Base-by-base conservation (phyloP, 1,140 invertebrate genomes). In the Drosophila lini region DNA sequence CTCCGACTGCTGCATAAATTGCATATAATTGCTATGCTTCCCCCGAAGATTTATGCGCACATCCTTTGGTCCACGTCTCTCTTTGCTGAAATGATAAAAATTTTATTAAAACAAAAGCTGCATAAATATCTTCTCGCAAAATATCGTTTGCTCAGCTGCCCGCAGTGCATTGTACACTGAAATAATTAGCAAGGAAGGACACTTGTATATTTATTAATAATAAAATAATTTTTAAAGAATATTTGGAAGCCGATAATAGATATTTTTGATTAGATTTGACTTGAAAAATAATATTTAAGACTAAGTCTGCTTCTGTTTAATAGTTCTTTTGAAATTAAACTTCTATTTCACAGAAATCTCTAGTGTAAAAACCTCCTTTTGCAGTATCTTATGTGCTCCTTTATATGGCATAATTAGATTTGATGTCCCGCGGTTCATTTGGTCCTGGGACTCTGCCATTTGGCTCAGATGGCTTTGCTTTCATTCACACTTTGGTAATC, bases 81-180 rank as follows among this genome's bases (percentile, higher is more conserved):
- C 47, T 60, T 22, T 74, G 62, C 71, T 64, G 83, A 85, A 88
- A 86, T 86, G 83, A 86, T 86, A 86, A 86, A 88, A 88, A 65
- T 86, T 83, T 86, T 86, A 86, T 86, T 86, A 86, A 86, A 88
- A 86, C 83, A 86, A 86, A 88, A 88, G 84, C 83, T 70, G 83
- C 83, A 86, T 83, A 83, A 83, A 86, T 86, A 88, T 67, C 63
- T 76, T 56, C 34, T 6, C 25, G 31, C 60, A 45, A 58, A 71
- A 71, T 48, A 38, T 13, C 71, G 36, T 71, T 82, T 65, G 44
- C 60, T 52, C 78, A 81, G 77, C 78, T 78, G 68, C 81, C 81
- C 58, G 69, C 74, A 82, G 67, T 79, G 75, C 50, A 68, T 50
- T 65, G 38, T 71, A 61, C 65, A 69, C 60, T 34, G 28, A 22